Evolutionary conservation across 2,888 invertebrate genomes (phyloP).

Genomic region (Azorinus chamasolen): DNA sequence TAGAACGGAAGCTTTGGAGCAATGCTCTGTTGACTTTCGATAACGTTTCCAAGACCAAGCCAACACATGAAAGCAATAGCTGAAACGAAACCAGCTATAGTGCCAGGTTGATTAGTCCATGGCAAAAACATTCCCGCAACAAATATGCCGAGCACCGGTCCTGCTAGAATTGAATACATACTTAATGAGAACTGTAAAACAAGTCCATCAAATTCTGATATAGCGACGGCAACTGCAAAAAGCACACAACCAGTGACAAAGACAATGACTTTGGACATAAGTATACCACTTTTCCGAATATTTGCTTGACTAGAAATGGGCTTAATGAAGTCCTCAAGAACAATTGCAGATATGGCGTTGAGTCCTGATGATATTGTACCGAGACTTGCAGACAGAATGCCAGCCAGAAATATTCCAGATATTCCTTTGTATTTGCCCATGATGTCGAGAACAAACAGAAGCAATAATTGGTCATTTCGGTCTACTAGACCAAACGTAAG

Average conservation of each 20-base stretch:
- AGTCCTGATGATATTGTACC: too few relatives aligned
- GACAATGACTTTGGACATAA: background rate
- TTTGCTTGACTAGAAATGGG: background rate
- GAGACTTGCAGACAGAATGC: too few relatives aligned
- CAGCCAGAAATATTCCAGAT: too few relatives aligned
- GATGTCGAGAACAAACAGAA: too few relatives aligned
- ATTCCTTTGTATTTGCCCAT: too few relatives aligned
- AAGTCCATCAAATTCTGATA: too few relatives aligned
- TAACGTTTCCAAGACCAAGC: constrained; percentile 4
- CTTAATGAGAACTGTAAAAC: too few relatives aligned
- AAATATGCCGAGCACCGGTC: too few relatives aligned
- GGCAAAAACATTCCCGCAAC: constrained; percentile 12
- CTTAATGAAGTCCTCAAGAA: constrained; percentile 19
- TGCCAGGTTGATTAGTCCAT: constrained; percentile 10
- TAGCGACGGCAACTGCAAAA: background rate
- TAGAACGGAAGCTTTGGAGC: too few relatives aligned
- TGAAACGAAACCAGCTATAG: constrained; percentile 1
- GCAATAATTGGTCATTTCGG: constrained; percentile 90
- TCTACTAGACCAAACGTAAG: constrained; percentile 2
- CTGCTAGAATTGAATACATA: too few relatives aligned
- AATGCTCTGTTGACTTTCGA: constrained; percentile 7
- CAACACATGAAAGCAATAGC: constrained; percentile 12
- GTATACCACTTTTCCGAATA: background rate
- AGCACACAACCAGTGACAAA: constrained; percentile 8
- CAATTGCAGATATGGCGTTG: constrained; percentile 40